Percentiles rank a stretch among this genome's conserved stretches.
These are phyloP conservation scores for Junonia oenone DNA, from an alignment of 2,888 invertebrate genomes.

Conservation along the genomic window DNA sequence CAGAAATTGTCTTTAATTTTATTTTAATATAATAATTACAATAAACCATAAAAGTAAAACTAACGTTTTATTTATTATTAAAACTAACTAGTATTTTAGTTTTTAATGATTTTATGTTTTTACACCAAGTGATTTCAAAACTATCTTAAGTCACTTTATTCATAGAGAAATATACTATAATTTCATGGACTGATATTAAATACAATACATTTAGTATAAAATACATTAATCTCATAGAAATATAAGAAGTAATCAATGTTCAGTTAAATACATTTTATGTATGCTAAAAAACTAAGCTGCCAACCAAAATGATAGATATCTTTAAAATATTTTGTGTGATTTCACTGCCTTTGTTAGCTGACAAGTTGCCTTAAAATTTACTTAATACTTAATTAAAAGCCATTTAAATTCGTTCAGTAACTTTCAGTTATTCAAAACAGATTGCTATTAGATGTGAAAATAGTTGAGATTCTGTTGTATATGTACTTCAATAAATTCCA, in stretches of 20 bases:
- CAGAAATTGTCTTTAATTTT: background rate
- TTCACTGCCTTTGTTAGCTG: background rate
- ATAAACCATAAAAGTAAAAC: background rate
- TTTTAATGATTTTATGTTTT: background rate
- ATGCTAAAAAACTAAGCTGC: background rate
- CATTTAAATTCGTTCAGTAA: conserved; percentile 1
- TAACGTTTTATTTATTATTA: background rate
- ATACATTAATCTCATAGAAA: background rate
- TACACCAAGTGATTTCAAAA: background rate
- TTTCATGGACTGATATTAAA: background rate
- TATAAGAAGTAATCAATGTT: background rate
- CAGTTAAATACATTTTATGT: background rate
- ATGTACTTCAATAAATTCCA: too few relatives aligned
- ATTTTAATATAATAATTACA: background rate
- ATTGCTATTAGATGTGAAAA: background rate
- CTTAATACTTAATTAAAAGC: background rate
- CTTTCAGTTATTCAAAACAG: background rate
- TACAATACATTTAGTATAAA: background rate
- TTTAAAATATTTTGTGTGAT: background rate
- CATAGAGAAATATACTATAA: background rate
- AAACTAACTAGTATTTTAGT: background rate
- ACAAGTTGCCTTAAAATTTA: background rate
- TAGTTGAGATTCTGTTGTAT: background rate
- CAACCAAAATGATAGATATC: background rate
- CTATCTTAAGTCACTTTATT: background rate